Evolutionary conservation across 2,797 vertebrate species (phyloP), one percentile per base, ranked within the genome.

Genomic region (Microcaecilia unicolor): DNA sequence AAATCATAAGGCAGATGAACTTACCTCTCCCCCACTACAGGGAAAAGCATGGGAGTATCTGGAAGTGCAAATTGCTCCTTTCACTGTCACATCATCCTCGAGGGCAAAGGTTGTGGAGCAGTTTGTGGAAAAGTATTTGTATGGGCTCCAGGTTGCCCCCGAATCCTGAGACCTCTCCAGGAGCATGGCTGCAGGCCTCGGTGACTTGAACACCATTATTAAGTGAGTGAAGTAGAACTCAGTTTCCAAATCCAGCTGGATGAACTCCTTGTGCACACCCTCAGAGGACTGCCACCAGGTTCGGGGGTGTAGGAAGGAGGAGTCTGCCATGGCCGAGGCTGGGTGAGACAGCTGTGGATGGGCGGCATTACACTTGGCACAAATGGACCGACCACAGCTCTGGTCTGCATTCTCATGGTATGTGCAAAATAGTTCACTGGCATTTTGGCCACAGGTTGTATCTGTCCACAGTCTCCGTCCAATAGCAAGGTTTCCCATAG

Each of bases 241-340:
- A 0, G 85, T 67, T 77, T 97, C 96, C 64, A 99, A 73, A 68
- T 98, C 87, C 62, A 99, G 70, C 61, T 82, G 90, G 57, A 95
- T 77, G 44, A 70, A 90, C 66, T 99, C 96, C 0, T 39, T 70
- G 31, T 70, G 55, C 6, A 58, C 72, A 0, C 78, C 82, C 39
- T 61, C 80, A 0, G 90, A 85, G 0, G 95, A 95, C 70, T 97
- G 96, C 95, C 96, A 98, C 96, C 96, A 98, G 1, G 92, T 97
- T 51, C 84, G 79, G 4, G 95, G 95, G 48, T 83, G 82, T 18
- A 77, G 84, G 76, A 99, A 98, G 3, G 93, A 84, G 0, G 95
- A 98, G 69, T 99, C 95, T 1, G 86, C 91, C 96, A 98, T 97
- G 58, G 87, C 85, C 0, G 80, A 62, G 0, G 95, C 66, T 12